Base-by-base conservation (phyloP, 1,140 invertebrate species). In the Elymnias hypermnestra region DNA sequence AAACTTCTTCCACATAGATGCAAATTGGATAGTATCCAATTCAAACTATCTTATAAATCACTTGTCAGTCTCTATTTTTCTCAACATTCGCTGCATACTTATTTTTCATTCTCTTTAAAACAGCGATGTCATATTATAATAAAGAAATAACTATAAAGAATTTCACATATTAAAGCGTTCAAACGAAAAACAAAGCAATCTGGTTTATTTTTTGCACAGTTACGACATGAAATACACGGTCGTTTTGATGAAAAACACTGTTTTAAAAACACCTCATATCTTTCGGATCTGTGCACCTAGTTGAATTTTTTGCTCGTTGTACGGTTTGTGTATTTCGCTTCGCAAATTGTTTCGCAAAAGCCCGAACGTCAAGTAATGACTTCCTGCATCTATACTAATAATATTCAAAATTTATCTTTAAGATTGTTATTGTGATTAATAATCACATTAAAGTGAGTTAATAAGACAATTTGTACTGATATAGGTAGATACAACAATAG, bases 1-100 rank as follows among this genome's bases (percentile, higher is more conserved):
- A 53, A 53, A 39, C 35, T 43, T 37, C 38, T 46, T 47, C 41
- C 45, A 44, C 45, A 49, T 57, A 49, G 44, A 45, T 38, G 51
- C 26, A 38, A 40, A 48, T 48, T 53, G 55, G 55, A 57, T 41
- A 40, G 29, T 37, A 31, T 53, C 55, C 55, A 57, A 57, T 45
- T 55, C 23, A 44, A 45, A 45, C 46, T 43, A 44, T 50, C 46
- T 40, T 26, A 55, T 55, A 55, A 55, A 50, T 55, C 53, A 50
- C 31, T 28, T 45, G 42, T 28, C 37, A 40, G 35, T 52, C 49
- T 14, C 45, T 45, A 22, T 52, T 39, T 44, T 39, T 43, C 17
- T 22, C 17, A 40, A 40, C 42, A 28, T 19, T 26, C 19, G 19
- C 43, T 52, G 42, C 26, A 45, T 35, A 40, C 9, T 29, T 29